Conservation (phyloP, 2,113 vertebrate genomes). For the Antechinus stuartii region DNA sequence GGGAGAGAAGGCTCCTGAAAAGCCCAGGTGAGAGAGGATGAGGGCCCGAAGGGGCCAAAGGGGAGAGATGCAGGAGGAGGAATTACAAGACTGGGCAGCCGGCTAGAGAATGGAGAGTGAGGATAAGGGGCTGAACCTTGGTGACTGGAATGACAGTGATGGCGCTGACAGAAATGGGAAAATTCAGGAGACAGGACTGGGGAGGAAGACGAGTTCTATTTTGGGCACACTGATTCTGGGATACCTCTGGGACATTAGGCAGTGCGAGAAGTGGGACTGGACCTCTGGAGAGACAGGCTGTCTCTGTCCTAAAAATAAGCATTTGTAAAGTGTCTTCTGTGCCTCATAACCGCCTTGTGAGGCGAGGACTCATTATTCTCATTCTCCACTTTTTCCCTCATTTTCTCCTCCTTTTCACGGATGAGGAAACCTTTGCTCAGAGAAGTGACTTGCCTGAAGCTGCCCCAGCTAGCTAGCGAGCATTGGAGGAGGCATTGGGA, state of each 20-base stretch:
- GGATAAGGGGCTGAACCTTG: background rate
- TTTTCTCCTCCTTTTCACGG: background rate
- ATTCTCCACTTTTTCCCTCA: background rate
- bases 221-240: background rate
- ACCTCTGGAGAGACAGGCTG: background rate
- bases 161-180: background rate
- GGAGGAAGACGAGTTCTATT: background rate
- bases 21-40: background rate
- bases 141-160: background rate
- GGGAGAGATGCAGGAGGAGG: background rate
- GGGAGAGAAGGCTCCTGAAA: background rate
- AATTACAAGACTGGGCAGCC: background rate
- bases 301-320: background rate
- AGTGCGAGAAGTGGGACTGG: background rate
- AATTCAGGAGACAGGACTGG: background rate
- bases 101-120: background rate
- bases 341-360: background rate
- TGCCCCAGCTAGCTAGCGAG: background rate
- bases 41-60: background rate
- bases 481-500: background rate
- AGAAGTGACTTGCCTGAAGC: background rate
- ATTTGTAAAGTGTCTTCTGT: background rate
- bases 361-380: background rate
- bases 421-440: background rate
- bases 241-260: background rate